Conservation (phyloP, 2,797 vertebrate genomes). For the Melanitta fusca region DNA sequence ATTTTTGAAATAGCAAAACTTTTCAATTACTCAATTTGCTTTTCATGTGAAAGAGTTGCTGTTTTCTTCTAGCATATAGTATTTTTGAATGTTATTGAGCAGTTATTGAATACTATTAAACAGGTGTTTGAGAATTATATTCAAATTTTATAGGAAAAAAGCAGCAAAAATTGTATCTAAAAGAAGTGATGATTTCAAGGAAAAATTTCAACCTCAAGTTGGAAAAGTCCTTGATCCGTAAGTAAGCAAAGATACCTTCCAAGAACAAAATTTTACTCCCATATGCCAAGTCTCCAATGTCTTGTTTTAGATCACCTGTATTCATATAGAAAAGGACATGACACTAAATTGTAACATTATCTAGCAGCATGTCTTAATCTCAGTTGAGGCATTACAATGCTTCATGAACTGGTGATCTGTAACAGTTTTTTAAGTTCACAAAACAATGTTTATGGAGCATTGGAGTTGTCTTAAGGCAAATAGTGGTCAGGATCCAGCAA, state of each 20-base stretch:
- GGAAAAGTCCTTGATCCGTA: slow-evolving; percentile 82
- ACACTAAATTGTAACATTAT: neutral
- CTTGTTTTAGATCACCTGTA: neutral
- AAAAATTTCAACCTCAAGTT: slow-evolving; percentile 80
- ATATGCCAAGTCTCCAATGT: neutral
- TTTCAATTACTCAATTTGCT: neutral
- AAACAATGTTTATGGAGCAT: neutral
- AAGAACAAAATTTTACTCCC: neutral
- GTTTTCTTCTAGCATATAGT: neutral
- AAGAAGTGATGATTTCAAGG: slow-evolving; percentile 81
- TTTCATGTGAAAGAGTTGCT: neutral
- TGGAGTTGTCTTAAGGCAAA: neutral
- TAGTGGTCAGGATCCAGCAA: neutral
- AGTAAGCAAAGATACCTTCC: slow-evolving; percentile 52
- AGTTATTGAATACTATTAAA: neutral
- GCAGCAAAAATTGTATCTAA: slow-evolving; percentile 81
- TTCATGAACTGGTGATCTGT: neutral
- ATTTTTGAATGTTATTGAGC: neutral
- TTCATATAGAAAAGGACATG: neutral
- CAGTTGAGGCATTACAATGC: neutral
- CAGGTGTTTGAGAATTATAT: neutral
- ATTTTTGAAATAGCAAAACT: neutral
- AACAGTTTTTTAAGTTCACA: neutral
- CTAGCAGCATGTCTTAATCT: neutral
- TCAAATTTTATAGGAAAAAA: slow-evolving; percentile 78